Evolutionary conservation across 2,888 invertebrate species (phyloP).

Genomic region (Drosophila limbata): DNA sequence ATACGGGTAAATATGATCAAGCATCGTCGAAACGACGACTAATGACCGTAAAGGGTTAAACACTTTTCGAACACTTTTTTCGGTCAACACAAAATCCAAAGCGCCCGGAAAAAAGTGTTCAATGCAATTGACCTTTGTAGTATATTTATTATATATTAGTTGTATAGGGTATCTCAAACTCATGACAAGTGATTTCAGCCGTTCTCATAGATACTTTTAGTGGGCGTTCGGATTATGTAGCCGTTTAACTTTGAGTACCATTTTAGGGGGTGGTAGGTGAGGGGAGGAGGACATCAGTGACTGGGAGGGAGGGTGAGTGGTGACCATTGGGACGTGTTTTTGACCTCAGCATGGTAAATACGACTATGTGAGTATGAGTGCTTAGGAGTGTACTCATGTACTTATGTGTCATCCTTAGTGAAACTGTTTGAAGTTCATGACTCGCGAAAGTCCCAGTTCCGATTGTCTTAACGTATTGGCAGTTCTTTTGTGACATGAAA

Average conservation of each 20-base stretch:
- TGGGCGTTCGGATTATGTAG: slow-evolving; percentile 19
- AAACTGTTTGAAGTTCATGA: slow-evolving; percentile 3
- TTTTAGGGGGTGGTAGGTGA: slow-evolving; percentile 2
- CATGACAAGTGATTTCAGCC: no score
- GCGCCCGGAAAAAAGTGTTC: neutral
- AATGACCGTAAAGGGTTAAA: no score
- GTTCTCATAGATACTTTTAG: neutral
- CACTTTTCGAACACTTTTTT: neutral
- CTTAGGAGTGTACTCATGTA: neutral
- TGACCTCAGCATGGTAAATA: slow-evolving; percentile 10
- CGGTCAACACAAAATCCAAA: neutral
- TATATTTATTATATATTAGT: neutral
- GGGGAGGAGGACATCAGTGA: neutral
- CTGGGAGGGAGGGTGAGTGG: neutral
- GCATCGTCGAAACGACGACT: no score
- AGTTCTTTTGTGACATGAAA: neutral
- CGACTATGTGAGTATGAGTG: neutral
- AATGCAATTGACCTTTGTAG: neutral
- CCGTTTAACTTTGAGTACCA: slow-evolving; percentile 31
- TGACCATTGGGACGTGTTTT: slow-evolving; percentile 4
- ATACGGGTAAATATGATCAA: no score
- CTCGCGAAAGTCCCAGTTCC: neutral
- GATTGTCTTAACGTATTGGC: neutral
- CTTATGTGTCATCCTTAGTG: neutral
- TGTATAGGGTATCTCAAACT: slow-evolving; percentile 3